phyloP scores from a whole-genome alignment of 2,888 invertebrate genomes.

The Morpho deidamia region DNA sequence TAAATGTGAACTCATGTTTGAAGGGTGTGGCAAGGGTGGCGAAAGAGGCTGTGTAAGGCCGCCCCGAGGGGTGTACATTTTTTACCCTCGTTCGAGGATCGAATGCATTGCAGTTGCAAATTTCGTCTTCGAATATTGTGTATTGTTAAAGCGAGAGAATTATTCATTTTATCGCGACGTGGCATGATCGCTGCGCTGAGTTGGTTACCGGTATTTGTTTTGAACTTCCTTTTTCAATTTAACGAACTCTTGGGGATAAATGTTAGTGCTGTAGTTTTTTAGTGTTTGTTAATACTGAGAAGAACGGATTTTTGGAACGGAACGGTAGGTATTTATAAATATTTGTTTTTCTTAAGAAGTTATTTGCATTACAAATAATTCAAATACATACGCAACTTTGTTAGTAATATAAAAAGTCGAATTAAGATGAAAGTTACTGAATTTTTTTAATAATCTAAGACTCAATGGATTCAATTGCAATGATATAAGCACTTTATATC shows the following conservation, averaged over 20 bases:
- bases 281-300: no score
- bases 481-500: no score
- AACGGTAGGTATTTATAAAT: no score
- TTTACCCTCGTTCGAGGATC: conserved; percentile 37
- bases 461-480: no score
- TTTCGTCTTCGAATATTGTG: conserved; percentile 23
- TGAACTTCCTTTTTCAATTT: neutral
- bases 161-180: neutral
- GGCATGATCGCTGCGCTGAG: neutral
- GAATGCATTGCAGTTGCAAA: conserved; percentile 38
- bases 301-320: no score
- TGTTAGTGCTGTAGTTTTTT: neutral
- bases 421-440: no score
- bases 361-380: no score
- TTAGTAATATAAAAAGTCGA: no score
- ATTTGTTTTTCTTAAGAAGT: no score
- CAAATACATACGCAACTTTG: no score
- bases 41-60: conserved; percentile 36
- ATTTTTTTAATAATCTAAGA: no score
- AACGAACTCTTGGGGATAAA: neutral
- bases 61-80: conserved; percentile 34
- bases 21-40: conserved; percentile 35
- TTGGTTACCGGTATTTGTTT: neutral
- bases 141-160: conserved; percentile 10
- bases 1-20: conserved; percentile 30